Conservation (phyloP, 2,113 vertebrate species). For the Stercorarius parasiticus region DNA sequence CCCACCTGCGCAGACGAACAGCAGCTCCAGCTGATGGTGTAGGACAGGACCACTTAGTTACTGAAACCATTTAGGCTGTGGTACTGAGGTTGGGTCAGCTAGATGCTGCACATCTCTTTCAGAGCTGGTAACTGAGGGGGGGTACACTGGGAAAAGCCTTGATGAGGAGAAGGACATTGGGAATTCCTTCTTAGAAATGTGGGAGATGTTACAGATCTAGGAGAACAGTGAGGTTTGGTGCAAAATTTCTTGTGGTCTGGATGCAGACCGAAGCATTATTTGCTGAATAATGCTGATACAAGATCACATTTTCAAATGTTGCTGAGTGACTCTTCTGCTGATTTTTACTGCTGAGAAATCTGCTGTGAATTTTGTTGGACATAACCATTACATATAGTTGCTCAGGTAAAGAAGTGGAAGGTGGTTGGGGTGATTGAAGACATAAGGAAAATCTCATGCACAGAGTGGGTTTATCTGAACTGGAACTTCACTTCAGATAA, state of each 20-base stretch:
- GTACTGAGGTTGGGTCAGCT: background rate
- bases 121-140: background rate
- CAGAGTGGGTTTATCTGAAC: background rate
- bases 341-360: background rate
- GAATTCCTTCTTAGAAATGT: background rate
- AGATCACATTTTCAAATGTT: background rate
- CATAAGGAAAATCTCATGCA: background rate
- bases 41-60: background rate
- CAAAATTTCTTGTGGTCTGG: background rate
- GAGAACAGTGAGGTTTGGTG: background rate
- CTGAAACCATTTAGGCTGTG: background rate
- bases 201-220: background rate
- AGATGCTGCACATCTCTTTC: background rate
- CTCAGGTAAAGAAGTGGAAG: background rate
- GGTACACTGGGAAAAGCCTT: background rate
- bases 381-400: background rate
- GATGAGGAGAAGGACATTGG: background rate
- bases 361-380: background rate
- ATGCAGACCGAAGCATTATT: fast-evolving
- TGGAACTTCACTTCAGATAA: background rate
- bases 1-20: fast-evolving
- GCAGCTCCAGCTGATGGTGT: background rate
- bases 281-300: background rate
- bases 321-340: background rate
- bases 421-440: background rate